Evolutionary conservation across 2,888 invertebrate genomes (phyloP), one percentile per base, ranked within the genome.

Genomic region (Aphrophora alni): DNA sequence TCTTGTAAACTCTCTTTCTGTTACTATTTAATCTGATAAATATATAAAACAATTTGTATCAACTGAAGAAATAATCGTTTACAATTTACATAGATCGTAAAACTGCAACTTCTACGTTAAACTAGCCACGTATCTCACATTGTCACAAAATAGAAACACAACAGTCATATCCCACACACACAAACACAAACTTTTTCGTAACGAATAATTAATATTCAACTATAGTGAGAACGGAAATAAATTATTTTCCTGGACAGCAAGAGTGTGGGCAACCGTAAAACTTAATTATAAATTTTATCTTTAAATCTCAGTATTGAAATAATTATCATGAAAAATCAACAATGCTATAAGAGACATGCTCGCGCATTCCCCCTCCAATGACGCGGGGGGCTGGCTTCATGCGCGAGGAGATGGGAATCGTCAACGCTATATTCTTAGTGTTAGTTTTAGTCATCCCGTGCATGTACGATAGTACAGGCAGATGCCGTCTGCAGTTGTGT

Each of bases 241-340:
- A 59, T 59, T 59, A 59, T 59, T 59, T 59, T 59, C 59, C 59
- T 5, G 21, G 21, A 14, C 21, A 21, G 21, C 21, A 59, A 59
- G 59, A 59, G 59, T 21, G 59, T 59, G 59, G 59, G 59, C 59
- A 59, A n/a, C 59, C 59, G 59, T 59, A 59, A 59, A 59, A 59
- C 59, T 59, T 59, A 59, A 59, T 59, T 59, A 59, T 59, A 59
- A 59, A 21, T 59, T 59, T 59, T 59, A 59, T 59, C 59, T 21
- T 59, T 59, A 59, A 59, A 59, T 59, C 59, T 59, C 59, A 10
- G 59, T 21, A 59, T 59, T 59, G 59, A 59, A 59, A 59, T 59
- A 59, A 59, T 59, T 44, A 44, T 44, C 21, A 59, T 59, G 59
- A 59, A 59, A 59, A 59, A 59, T 59, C 59, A 59, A 59, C 59